Base-by-base conservation (phyloP, 2,888 invertebrate genomes). In the Drosophila colorata region DNA sequence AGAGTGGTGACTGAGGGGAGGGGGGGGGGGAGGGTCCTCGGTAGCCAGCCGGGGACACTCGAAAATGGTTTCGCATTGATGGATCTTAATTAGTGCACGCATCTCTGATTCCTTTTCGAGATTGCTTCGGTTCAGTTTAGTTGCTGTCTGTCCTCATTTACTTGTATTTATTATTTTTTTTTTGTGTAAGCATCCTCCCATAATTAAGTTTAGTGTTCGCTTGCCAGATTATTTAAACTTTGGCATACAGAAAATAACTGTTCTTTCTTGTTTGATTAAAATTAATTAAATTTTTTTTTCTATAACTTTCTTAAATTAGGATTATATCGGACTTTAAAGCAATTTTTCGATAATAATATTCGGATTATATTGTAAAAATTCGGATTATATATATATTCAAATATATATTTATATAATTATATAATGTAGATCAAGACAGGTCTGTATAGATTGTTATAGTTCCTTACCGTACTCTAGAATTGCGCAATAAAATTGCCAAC, bases 31-130 rank as follows among this genome's bases (percentile, higher is more conserved):
- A 25, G 47, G n/a, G n/a, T n/a, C n/a, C n/a, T n/a, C 20, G 20
- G 20, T 20, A 3, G 20, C 8, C 25, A 28, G 25, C 8, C 8
- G 40, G 23, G 37, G 35, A 44, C 25, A 60, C 25, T 35, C 40
- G 28, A 25, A 31, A 53, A 55, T 41, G 46, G 53, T 38, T 73
- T 69, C 33, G 37, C 56, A 70, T 74, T 70, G 74, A 66, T 70
- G 66, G 58, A 70, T 70, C 74, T 74, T 74, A 74, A 74, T 74
- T 74, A 74, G 61, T 58, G 61, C 60, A 70, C 74, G 74, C 74
- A 70, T 43, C 60, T 55, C 35, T 31, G 74, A 65, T 65, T 65
- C 52, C 25, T 28, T 38, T 40, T 16, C 25, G 20, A 67, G 40
- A 57, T 60, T 53, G 47, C 33, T 41, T 18, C 55, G 44, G 9